Evolutionary conservation across 2,113 vertebrate genomes (phyloP), one percentile per base, ranked within the genome.

Genomic region (Tenebrosternarchus preto): DNA sequence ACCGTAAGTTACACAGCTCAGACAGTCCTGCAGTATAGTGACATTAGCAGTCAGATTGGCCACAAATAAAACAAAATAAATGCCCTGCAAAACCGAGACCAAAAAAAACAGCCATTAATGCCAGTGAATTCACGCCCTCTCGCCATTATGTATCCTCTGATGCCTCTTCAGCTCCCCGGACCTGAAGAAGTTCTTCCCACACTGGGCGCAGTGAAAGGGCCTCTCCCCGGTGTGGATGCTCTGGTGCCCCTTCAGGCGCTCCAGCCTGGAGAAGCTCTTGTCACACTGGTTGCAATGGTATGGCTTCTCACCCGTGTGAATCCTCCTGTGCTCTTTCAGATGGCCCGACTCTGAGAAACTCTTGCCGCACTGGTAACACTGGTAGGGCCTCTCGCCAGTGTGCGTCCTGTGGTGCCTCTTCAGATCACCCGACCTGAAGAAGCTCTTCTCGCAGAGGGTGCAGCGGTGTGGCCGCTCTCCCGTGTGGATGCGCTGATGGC

Each of bases 211-310:
- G 66, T 76, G 76, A 73, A 82, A 82, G 8, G 83, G 80, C 80
- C 83, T 57, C 59, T 84, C 83, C 11, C 83, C 83, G 1, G 83
- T 84, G 57, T 84, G 83, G 80, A 84, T 84, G 80, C 83, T 82
- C 80, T 84, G 83, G 59, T 84, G 83, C 19, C 83, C 83, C 27
- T 84, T 84, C 19, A 84, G 80, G 0, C 83, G 80, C 72, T 84
- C 83, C 64, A 81, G 80, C 11, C 83, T 67, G 0, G 83, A 84
- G 80, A 84, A 84, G 50, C 80, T 84, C 66, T 82, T 81, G 56
- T 81, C 80, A 5, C 83, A 84, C 56, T 82, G 80, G 64, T 75
- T 81, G 57, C 83, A 84, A 20, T 79, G 83, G 57, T 84, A 84
- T 1, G 83, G 83, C 36, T 84, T 84, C 57, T 84, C 83, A 5